A percentile compares a stretch with the other conserved stretches of the same genome.
Conservation (phyloP, 1,140 invertebrate genomes). For the Tachypleus tridentatus region DNA sequence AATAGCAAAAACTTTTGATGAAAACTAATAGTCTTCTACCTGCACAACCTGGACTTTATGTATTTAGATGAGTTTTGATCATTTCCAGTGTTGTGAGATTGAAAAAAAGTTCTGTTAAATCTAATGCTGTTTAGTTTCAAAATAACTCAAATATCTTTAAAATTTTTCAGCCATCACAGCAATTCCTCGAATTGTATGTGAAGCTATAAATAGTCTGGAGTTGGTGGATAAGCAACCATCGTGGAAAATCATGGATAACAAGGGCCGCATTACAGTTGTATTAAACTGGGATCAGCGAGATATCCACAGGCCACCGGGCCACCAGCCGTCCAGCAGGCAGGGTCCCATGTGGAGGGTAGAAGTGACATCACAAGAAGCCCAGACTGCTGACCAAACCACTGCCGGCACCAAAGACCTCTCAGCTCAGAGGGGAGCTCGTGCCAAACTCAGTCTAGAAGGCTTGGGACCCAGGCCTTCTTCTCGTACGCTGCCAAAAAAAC, state of each 20-base stretch:
- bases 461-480: slow-evolving; percentile 17
- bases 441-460: slow-evolving; percentile 24
- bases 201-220: slow-evolving; percentile 84
- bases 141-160: too few relatives aligned
- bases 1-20: too few relatives aligned
- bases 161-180: slow-evolving; percentile 61
- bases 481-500: slow-evolving; percentile 15
- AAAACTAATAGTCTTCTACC: too few relatives aligned
- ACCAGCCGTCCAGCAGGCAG: neutral
- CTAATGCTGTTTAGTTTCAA: too few relatives aligned
- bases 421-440: slow-evolving; percentile 13
- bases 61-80: too few relatives aligned
- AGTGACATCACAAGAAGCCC: slow-evolving; percentile 17
- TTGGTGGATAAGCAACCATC: slow-evolving; percentile 86
- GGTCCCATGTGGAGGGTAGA: slow-evolving; percentile 21
- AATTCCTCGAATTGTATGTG: slow-evolving; percentile 91
- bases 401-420: neutral
- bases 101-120: too few relatives aligned
- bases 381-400: neutral
- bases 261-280: slow-evolving; percentile 83
- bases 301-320: slow-evolving; percentile 23
- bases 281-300: slow-evolving; percentile 71
- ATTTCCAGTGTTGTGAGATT: too few relatives aligned
- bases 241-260: slow-evolving; percentile 95
- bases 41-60: too few relatives aligned